These are phyloP conservation scores for Choristoneura fumiferana DNA, from an alignment of 1,140 invertebrate species.

Conservation along the genomic window DNA sequence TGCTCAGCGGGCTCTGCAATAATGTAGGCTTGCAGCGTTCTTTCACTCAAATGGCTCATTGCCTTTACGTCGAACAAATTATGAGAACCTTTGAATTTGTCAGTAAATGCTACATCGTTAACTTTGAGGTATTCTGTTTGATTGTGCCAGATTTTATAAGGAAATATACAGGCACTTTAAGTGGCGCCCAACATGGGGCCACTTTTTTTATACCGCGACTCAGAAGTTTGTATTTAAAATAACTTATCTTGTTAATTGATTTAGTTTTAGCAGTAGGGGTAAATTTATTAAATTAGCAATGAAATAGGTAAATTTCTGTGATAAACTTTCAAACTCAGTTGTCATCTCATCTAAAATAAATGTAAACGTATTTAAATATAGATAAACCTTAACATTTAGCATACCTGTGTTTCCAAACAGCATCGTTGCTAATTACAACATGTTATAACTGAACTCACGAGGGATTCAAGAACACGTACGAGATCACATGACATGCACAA, in stretches of 20 bases:
- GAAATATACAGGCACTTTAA: background rate
- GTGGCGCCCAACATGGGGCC: conserved; percentile 44
- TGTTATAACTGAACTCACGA: conserved; percentile 1
- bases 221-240: too few relatives aligned
- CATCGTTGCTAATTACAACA: conserved; percentile 1
- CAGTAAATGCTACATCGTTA: background rate
- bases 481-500: conserved; percentile 3
- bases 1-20: background rate
- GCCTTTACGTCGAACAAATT: background rate
- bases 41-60: conserved; percentile 6
- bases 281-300: too few relatives aligned
- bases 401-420: conserved; percentile 5
- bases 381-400: background rate
- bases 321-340: too few relatives aligned
- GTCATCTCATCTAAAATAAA: background rate
- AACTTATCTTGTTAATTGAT: too few relatives aligned
- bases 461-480: conserved; percentile 5
- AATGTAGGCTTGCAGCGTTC: conserved; percentile 7
- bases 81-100: conserved; percentile 3
- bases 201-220: too few relatives aligned
- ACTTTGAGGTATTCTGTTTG: background rate
- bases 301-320: too few relatives aligned
- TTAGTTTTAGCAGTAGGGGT: too few relatives aligned
- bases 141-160: background rate
- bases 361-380: too few relatives aligned